Evolutionary conservation across 1,140 invertebrate species (phyloP).

Genomic region (Achroia grisella): DNA sequence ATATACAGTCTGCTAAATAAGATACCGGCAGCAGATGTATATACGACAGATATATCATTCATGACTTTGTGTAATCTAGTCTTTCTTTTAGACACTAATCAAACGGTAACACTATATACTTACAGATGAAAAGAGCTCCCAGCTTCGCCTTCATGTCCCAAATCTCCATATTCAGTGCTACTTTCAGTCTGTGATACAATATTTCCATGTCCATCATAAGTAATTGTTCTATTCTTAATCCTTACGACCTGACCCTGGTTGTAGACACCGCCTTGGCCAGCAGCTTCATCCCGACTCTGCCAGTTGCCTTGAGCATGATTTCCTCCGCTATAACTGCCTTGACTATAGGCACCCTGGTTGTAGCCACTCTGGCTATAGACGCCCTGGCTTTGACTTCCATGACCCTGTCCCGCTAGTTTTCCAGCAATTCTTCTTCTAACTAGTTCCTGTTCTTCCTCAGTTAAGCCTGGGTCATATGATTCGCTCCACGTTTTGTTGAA

Average conservation of each 20-base stretch:
- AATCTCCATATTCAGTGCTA: slow-evolving; percentile 53
- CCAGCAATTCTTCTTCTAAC: slow-evolving; percentile 33
- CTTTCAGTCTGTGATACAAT: slow-evolving; percentile 51
- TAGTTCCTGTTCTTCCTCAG: slow-evolving; percentile 41
- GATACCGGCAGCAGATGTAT: no score
- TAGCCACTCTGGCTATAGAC: slow-evolving; percentile 13
- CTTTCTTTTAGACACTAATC: no score
- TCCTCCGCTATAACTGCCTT: slow-evolving; percentile 16
- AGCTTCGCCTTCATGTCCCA: slow-evolving; percentile 63
- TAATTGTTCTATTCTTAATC: slow-evolving; percentile 41
- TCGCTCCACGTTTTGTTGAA: slow-evolving; percentile 42
- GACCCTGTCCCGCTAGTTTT: not conserved
- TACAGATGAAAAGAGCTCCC: slow-evolving; percentile 65
- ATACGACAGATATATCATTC: no score
- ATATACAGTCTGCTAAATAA: no score
- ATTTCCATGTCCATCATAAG: slow-evolving; percentile 52
- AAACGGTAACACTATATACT: no score
- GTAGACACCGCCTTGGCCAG: slow-evolving; percentile 11
- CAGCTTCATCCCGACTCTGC: no score
- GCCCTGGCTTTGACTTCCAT: slow-evolving; percentile 9
- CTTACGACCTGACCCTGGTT: slow-evolving; percentile 32
- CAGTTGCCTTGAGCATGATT: not conserved
- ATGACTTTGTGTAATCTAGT: no score
- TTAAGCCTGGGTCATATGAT: slow-evolving; percentile 27
- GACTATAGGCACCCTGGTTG: slow-evolving; percentile 8